Evolutionary conservation across 2,113 vertebrate genomes (phyloP), one percentile per base, ranked within the genome.

Genomic region (Pachycephala philippinensis): DNA sequence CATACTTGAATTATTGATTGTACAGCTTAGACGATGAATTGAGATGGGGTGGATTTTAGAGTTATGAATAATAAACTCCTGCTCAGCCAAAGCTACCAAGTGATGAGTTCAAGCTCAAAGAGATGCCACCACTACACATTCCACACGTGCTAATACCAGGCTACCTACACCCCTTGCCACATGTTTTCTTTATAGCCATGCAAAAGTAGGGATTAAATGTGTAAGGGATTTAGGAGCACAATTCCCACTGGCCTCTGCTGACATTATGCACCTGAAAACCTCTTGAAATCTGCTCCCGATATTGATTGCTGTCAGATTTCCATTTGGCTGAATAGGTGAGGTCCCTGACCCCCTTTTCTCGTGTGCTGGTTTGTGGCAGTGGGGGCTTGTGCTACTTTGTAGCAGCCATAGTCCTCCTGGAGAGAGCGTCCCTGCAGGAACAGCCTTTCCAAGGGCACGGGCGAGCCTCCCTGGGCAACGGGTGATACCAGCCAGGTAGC

Each of bases 1-100:
- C 33, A 21, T 45, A 87, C 20, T 79, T 69, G 81, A 91, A 81
- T 82, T 84, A 96, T 91, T 93, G 89, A 84, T 92, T 91, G 70
- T 75, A 76, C 10, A 10, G 35, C 31, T 95, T 72, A 76, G 89
- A 88, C 17, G 7, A 77, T 47, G 35, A 93, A 74, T 93, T 65
- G 15, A 72, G 50, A 83, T 75, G 28, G 53, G 66, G 78, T 74
- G 37, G 71, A 85, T 80, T 94, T 91, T 53, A 72, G n/a, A 91
- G 50, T 76, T 91, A 93, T 54, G 64, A 91, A 93, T 88, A 91
- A 90, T 70, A 90, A 88, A 90, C 33, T 81, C 44, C 39, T 83
- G 31, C 33, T 87, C 54, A 74, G 54, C 16, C 74, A 85, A 85
- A 93, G 35, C 17, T 90, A 74, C 33, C 3, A 9, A 83, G 13